Conservation (phyloP, 2,888 invertebrate genomes). For the Epinotia ramella region DNA sequence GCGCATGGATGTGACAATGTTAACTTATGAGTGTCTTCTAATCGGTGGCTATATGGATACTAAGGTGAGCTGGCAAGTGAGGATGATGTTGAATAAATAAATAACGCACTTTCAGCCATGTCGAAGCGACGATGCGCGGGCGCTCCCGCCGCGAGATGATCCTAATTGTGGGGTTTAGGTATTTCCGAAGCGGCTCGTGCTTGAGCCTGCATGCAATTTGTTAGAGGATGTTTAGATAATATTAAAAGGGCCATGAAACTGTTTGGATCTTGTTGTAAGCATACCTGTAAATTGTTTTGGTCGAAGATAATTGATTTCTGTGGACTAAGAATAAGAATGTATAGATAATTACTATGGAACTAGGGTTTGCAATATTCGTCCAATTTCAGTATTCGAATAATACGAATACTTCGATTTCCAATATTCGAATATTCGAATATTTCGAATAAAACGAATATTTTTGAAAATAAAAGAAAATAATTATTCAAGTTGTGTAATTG, state of each 20-base stretch:
- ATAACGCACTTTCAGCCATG: constrained; percentile 82
- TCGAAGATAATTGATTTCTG: background rate
- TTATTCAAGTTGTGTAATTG: too few species aligned
- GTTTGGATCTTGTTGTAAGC: constrained; percentile 53
- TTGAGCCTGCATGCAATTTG: constrained; percentile 62
- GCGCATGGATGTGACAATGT: constrained; percentile 68
- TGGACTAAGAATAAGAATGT: background rate
- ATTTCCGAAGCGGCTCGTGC: constrained; percentile 62
- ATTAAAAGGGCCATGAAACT: constrained; percentile 62
- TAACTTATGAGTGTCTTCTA: constrained; percentile 70
- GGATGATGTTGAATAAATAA: constrained; percentile 75
- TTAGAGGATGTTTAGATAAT: constrained; percentile 77
- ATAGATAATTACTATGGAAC: too few species aligned
- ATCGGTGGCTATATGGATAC: constrained; percentile 76
- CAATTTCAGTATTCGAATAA: too few species aligned
- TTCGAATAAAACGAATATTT: too few species aligned
- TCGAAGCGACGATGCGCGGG: constrained; percentile 65
- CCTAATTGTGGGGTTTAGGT: constrained; percentile 73
- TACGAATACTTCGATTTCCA: too few species aligned
- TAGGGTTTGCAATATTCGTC: too few species aligned
- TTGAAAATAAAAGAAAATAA: too few species aligned
- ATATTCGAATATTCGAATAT: too few species aligned
- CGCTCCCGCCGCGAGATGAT: constrained; percentile 69
- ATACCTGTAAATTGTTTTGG: background rate
- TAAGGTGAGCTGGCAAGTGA: constrained; percentile 72